Conservation (phyloP, 1,140 invertebrate species). For the Orius insidiosus region DNA sequence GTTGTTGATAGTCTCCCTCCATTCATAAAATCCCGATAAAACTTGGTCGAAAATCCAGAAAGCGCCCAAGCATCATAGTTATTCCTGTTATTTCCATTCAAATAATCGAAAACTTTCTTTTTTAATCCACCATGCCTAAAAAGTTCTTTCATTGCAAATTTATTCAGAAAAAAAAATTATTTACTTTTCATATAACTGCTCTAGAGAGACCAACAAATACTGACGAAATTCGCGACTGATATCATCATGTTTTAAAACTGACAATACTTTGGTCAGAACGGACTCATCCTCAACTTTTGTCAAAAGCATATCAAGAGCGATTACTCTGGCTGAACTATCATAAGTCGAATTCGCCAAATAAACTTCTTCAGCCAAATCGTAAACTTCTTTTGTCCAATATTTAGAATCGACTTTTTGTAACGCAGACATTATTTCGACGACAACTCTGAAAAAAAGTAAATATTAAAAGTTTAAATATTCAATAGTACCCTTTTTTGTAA, state of each 20-base stretch:
- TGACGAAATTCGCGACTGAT: conserved; percentile 43
- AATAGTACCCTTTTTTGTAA: conserved; percentile 26
- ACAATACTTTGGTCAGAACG: conserved; percentile 34
- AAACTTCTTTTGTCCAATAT: conserved; percentile 29
- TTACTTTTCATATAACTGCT: neutral
- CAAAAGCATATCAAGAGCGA: conserved; percentile 54
- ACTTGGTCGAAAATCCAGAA: conserved; percentile 48
- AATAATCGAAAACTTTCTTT: conserved; percentile 23
- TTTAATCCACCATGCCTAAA: conserved; percentile 25
- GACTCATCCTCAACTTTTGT: conserved; percentile 33
- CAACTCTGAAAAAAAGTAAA: conserved; percentile 23
- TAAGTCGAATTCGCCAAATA: conserved; percentile 41
- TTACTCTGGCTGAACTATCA: conserved; percentile 51
- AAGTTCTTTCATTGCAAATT: no score
- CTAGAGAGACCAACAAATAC: conserved; percentile 30
- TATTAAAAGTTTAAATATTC: no score
- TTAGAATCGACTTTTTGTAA: conserved; percentile 34
- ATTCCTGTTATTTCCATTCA: neutral
- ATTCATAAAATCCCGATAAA: conserved; percentile 39
- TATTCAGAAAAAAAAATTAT: no score
- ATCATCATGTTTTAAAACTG: conserved; percentile 32
- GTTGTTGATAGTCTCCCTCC: conserved; percentile 52
- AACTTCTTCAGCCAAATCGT: conserved; percentile 32
- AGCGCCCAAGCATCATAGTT: conserved; percentile 42
- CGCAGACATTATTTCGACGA: conserved; percentile 45